These are phyloP conservation scores for Seladonia tumulorum DNA, from an alignment of 2,888 invertebrate genomes.

Conservation along the genomic window DNA sequence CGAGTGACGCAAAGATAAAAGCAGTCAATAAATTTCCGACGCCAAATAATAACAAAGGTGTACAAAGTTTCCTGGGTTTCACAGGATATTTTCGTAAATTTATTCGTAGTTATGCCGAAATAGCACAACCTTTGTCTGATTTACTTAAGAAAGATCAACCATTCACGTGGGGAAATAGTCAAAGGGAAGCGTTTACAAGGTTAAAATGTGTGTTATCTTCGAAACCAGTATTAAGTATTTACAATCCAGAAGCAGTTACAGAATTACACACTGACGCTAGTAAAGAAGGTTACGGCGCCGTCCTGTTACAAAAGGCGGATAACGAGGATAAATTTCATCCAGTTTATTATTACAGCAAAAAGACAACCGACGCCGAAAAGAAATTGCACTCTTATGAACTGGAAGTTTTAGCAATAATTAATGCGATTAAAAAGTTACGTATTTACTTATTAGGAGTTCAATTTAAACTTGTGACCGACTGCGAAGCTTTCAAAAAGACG, in stretches of 20 bases:
- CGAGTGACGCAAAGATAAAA: no score
- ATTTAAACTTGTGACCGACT: neutral
- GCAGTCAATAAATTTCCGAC: no score
- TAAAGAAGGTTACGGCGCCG: neutral
- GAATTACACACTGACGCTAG: neutral
- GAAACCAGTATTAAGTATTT: neutral
- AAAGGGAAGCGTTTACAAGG: neutral
- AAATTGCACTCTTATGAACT: neutral
- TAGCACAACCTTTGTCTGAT: neutral
- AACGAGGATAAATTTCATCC: neutral
- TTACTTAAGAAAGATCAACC: no score
- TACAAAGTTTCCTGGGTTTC: neutral
- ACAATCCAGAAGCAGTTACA: neutral
- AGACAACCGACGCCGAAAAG: neutral
- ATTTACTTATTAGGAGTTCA: neutral
- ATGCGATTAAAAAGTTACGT: neutral
- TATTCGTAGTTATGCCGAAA: neutral
- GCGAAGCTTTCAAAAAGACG: neutral
- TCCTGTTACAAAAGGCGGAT: neutral
- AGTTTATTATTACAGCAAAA: slow-evolving; percentile 2
- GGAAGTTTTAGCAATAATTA: neutral
- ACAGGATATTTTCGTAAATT: neutral
- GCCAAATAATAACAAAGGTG: no score
- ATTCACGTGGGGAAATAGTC: no score
- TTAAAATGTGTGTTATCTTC: neutral